Evolutionary conservation across 2,888 invertebrate genomes (phyloP), one percentile per base, ranked within the genome.

Genomic region (Acanthosepion pharaonis): DNA sequence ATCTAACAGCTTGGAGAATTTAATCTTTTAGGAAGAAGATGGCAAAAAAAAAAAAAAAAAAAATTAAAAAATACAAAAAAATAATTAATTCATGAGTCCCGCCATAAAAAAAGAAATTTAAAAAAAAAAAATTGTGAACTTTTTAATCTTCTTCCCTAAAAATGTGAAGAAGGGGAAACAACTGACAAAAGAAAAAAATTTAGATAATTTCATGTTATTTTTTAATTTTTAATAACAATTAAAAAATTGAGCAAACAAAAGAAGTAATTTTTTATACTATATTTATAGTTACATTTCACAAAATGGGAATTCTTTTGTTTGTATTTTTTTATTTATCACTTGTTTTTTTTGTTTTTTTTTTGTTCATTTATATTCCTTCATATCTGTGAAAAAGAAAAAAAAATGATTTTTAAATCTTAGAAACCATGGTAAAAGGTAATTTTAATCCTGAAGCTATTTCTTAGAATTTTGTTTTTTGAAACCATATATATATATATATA

Each of bases 201-300:
- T 78, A 78, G 78, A 78, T 78, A 78, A 78, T 78, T 78, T n/a
- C 78, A 78, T 78, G 78, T 78, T 78, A 78, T 78, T 78, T 78
- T 78, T 78, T 78, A 78, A 78, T 78, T 78, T 78, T 78, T 78
- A 78, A 78, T 78, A 78, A 78, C 78, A 78, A 78, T 78, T 78
- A 78, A 78, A 78, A 78, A 78, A 28, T 78, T 78, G 78, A 78
- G 78, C 78, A 78, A 78, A 78, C 78, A 78, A 78, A 78, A 78
- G 28, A 28, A 78, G 28, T 78, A 28, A 6, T 78, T 78, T 78
- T 42, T 42, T 42, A 42, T 42, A 42, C 42, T 42, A 78, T 78
- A 78, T 78, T 78, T 78, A 78, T 78, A 25, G 78, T 78, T 78
- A 23, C 78, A 28, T 78, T 78, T 25, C 78, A 78, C 28, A 78